These are phyloP conservation scores for Caerostris darwini DNA, from an alignment of 1,140 invertebrate species.

Conservation along the genomic window DNA sequence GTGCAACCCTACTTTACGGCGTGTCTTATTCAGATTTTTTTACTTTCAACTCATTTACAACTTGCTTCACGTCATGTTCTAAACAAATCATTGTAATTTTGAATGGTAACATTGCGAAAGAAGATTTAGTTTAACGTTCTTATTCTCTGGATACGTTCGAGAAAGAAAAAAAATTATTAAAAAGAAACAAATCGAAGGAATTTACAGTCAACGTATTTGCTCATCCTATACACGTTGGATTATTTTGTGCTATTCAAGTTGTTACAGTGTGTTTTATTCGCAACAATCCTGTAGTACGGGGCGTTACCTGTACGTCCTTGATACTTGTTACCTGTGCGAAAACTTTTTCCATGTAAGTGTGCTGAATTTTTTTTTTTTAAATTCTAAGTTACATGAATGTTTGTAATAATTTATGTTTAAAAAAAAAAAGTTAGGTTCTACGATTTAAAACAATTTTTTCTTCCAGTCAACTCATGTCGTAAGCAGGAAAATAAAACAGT, in stretches of 20 bases:
- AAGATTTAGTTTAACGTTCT: not conserved
- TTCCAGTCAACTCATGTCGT: too few species aligned
- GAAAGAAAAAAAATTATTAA: not conserved
- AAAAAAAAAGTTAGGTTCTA: too few species aligned
- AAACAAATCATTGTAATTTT: not conserved
- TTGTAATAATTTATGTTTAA: too few species aligned
- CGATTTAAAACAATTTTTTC: too few species aligned
- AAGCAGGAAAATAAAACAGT: too few species aligned
- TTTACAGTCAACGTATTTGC: not conserved
- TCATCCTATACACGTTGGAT: slow-evolving; percentile 12
- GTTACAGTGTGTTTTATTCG: slow-evolving; percentile 18
- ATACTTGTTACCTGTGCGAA: not conserved
- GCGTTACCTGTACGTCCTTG: slow-evolving; percentile 41
- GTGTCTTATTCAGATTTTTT: slow-evolving; percentile 48
- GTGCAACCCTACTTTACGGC: slow-evolving; percentile 67
- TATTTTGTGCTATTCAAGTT: slow-evolving; percentile 5
- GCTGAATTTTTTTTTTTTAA: too few species aligned
- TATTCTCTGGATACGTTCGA: not conserved
- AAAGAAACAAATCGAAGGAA: too few species aligned
- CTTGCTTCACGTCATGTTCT: slow-evolving; percentile 35
- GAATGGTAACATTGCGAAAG: not conserved
- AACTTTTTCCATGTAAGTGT: not conserved
- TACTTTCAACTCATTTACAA: slow-evolving; percentile 46
- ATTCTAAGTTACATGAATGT: too few species aligned
- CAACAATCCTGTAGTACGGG: not conserved